A percentile compares a stretch with the other conserved stretches of the same genome.
Evolutionary conservation across 1,140 invertebrate genomes (phyloP).

Genomic region (Drosophila equinoxialis): DNA sequence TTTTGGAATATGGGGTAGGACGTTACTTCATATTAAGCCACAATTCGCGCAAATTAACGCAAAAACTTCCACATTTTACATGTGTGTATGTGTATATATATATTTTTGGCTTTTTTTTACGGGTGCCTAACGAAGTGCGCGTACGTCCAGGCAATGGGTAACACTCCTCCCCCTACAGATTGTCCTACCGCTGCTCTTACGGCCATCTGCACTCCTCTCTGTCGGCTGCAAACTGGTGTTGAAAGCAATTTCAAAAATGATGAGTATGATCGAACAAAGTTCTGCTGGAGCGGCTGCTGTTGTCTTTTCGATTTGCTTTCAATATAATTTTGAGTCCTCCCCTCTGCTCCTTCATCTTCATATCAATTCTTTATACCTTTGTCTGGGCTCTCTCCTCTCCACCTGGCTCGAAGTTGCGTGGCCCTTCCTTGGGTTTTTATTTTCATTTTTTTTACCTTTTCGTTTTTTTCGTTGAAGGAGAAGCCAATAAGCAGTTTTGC

Average conservation of each 20-base stretch:
- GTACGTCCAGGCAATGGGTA: constrained; percentile 29
- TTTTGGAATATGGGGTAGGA: constrained; percentile 7
- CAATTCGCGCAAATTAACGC: constrained; percentile 78
- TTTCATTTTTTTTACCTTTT: constrained; percentile 1
- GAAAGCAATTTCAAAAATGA: constrained; percentile 83
- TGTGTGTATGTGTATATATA: constrained; percentile 18
- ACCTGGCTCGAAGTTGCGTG: not conserved
- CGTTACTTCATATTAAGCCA: constrained; percentile 70
- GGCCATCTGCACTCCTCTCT: constrained; percentile 1
- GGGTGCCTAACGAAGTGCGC: constrained; percentile 29
- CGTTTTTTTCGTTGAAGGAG: constrained; percentile 28
- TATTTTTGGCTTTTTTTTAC: not conserved
- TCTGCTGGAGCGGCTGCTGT: constrained; percentile 53
- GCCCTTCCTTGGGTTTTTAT: constrained; percentile 3
- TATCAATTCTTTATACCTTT: constrained; percentile 33
- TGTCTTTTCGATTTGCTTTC: constrained; percentile 78
- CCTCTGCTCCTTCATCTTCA: constrained; percentile 27
- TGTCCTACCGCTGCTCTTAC: constrained; percentile 24
- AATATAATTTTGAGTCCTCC: constrained; percentile 61
- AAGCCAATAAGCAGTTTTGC: constrained; percentile 83
- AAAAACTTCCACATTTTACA: constrained; percentile 43
- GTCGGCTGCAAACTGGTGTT: constrained; percentile 74
- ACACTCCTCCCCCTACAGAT: constrained; percentile 14
- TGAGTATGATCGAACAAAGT: constrained; percentile 82
- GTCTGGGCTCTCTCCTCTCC: not conserved